These are phyloP conservation scores for Craterocephalus amniculus DNA, from an alignment of 2,797 vertebrate species.

Conservation along the genomic window DNA sequence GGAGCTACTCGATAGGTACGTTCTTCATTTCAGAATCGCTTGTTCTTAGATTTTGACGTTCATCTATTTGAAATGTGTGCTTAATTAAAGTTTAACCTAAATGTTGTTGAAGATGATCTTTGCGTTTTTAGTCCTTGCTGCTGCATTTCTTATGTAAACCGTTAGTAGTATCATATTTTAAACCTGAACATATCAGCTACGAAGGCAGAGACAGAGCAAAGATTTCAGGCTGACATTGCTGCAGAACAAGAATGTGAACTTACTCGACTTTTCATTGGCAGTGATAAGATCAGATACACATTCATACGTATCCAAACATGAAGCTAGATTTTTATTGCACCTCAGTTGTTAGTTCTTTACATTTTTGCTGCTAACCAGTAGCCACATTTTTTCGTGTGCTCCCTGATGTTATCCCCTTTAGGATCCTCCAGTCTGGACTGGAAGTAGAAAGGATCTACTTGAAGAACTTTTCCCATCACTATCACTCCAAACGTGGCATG, in stretches of 20 bases:
- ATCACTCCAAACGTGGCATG: slow-evolving; percentile 96
- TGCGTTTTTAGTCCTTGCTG: background rate
- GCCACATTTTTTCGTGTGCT: too few species aligned
- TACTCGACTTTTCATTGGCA: background rate
- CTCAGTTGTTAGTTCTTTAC: background rate
- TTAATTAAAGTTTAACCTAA: background rate
- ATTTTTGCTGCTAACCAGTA: too few species aligned
- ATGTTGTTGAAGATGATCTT: background rate
- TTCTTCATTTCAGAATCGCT: background rate
- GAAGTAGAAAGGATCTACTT: slow-evolving; percentile 94
- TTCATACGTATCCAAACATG: background rate
- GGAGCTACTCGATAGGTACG: slow-evolving; percentile 96
- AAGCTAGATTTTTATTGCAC: background rate
- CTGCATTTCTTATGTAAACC: background rate
- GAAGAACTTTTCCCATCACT: slow-evolving; percentile 94
- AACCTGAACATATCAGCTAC: background rate
- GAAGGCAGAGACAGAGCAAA: background rate
- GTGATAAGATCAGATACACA: background rate
- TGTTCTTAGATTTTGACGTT: background rate
- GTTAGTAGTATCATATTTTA: background rate
- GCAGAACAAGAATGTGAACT: background rate
- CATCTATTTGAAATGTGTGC: background rate
- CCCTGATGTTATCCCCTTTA: slow-evolving; percentile 53
- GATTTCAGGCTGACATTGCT: background rate
- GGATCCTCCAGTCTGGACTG: slow-evolving; percentile 90